These are phyloP conservation scores for Lepidurus packardi DNA, from an alignment of 1,140 invertebrate species.

Conservation along the genomic window DNA sequence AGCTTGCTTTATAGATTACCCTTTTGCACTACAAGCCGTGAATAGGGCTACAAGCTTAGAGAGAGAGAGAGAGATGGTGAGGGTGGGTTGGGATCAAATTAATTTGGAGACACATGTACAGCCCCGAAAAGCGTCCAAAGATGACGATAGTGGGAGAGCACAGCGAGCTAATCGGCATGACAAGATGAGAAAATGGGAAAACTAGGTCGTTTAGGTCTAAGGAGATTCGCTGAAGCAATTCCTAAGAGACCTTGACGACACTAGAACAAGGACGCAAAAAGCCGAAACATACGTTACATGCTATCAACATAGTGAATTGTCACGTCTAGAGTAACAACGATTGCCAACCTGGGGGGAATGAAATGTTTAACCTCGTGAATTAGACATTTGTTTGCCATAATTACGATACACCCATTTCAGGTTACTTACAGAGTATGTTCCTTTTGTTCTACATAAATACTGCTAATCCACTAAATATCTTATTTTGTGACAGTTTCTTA, in stretches of 20 bases:
- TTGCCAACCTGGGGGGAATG: too few species aligned
- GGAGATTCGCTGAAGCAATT: not conserved
- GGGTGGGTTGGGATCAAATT: constrained; percentile 12
- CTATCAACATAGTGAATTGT: too few species aligned
- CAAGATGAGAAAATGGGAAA: not conserved
- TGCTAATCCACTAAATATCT: too few species aligned
- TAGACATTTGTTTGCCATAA: too few species aligned
- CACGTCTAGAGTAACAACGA: too few species aligned
- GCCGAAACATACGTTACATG: not conserved
- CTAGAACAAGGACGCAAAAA: not conserved
- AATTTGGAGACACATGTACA: not conserved
- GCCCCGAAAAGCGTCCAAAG: not conserved
- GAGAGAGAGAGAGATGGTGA: not conserved
- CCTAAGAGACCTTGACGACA: not conserved
- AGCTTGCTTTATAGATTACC: constrained; percentile 16
- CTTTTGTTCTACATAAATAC: too few species aligned
- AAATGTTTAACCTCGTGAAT: too few species aligned
- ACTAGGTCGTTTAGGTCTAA: constrained; percentile 13
- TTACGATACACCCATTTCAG: too few species aligned
- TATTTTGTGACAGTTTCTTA: too few species aligned
- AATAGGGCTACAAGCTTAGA: constrained; percentile 9
- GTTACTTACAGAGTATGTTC: too few species aligned
- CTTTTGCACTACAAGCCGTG: not conserved
- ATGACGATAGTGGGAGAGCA: not conserved
- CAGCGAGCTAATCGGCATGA: not conserved